phyloP scores from a whole-genome alignment of 2,797 vertebrate genomes.

The Arctocebus calabarensis region DNA sequence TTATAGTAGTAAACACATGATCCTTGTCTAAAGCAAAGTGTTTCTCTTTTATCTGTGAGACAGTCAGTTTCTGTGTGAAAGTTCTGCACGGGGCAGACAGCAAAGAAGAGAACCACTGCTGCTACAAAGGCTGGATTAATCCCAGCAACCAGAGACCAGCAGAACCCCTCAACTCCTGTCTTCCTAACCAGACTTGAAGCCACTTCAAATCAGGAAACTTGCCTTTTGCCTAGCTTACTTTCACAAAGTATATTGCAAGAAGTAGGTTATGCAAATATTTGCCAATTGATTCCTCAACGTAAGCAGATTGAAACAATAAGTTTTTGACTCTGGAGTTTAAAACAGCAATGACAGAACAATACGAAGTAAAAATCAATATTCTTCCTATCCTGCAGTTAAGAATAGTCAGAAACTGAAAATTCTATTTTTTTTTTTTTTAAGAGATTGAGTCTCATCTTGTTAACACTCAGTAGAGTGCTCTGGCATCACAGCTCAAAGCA shows the following conservation, averaged over 20 bases:
- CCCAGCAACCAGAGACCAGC: not conserved
- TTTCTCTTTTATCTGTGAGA: constrained; percentile 17
- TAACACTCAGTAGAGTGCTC: no score
- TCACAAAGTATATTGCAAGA: constrained; percentile 6
- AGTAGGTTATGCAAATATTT: constrained; percentile 2
- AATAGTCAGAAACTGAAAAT: constrained; percentile 33
- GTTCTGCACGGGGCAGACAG: not conserved
- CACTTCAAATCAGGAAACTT: not conserved
- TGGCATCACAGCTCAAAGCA: no score
- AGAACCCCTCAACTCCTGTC: not conserved
- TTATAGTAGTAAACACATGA: not conserved
- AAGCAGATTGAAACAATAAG: constrained; percentile 47
- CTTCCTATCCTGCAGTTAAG: not conserved
- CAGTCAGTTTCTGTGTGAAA: not conserved
- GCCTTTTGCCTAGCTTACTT: not conserved
- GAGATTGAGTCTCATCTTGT: no score
- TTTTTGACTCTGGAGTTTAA: not conserved
- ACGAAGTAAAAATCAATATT: not conserved
- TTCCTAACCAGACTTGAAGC: not conserved
- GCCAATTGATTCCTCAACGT: constrained; percentile 18
- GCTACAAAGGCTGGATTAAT: not conserved
- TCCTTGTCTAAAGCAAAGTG: not conserved
- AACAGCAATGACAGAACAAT: not conserved
- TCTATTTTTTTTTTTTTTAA: no score
- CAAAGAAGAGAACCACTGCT: not conserved